Base-by-base conservation (phyloP, 2,888 invertebrate genomes). In the Sthenelais limicola region DNA sequence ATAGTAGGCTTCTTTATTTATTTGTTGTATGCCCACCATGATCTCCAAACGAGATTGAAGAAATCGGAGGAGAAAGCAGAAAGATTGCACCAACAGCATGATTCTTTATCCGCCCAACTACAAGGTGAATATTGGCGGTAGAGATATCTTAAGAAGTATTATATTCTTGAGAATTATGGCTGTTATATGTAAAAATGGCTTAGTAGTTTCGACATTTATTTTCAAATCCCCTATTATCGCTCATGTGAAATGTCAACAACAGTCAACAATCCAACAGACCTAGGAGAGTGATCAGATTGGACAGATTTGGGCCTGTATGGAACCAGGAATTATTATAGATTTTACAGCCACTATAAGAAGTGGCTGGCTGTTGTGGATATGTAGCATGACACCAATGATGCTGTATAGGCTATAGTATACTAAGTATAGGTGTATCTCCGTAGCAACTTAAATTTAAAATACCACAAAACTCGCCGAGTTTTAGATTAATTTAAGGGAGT, bases 51-150 rank as follows among this genome's bases (percentile, higher is more conserved):
- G 30, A 81, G 79, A 68, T 71, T 84, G 51, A 80, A 79, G 68
- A 80, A 82, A 43, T 80, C 82, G 5, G 82, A 83, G 68, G 75
- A 79, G 67, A 79, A 77, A 28, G 82, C 81, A 3, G 81, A 82
- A 26, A 72, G 82, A 35, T 82, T 82, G 67, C 76, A 82, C 49
- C 72, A 82, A 67, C 82, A 82, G 72, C 80, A 82, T 28, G 84
- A 84, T 73, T 78, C 81, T 0, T 77, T 81, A 32, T 80, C 82
- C 9, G 79, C 81, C 9, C 82, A 84, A 73, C 74, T 83, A 68
- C 81, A 82, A 80, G 84, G 84, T 83, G 62, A n/a, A n/a, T n/a
- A 28, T 35, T 24, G n/a, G 21, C 5, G 9, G 15, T 7, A 62
- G 9, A 43, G 43, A 43, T 43, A 43, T 43, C 9, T 43, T 43